Conservation (phyloP, 37 sponge, comb jelly and placozoan species). For the Haliclona indistincta region DNA sequence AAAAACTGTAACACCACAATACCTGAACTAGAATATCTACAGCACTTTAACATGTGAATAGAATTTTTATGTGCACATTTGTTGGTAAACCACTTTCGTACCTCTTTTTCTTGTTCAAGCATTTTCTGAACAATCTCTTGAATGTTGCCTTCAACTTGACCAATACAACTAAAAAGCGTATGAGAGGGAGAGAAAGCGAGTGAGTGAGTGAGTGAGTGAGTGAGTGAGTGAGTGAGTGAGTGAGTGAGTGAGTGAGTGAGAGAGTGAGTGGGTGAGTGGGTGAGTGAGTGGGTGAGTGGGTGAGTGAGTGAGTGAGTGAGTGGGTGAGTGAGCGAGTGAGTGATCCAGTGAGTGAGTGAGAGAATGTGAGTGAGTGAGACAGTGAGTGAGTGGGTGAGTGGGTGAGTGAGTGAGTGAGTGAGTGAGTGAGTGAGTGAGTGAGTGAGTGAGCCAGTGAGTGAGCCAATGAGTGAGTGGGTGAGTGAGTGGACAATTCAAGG, state of each 20-base stretch:
- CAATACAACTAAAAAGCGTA: constrained; percentile 38
- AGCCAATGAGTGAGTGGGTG: not conserved
- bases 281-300: too few relatives aligned
- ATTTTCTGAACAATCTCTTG: constrained; percentile 42
- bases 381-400: too few relatives aligned
- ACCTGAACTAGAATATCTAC: too few relatives aligned
- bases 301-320: too few relatives aligned
- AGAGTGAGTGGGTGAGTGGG: too few relatives aligned
- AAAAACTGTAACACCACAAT: too few relatives aligned
- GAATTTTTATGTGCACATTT: not conserved
- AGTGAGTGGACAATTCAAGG: not conserved
- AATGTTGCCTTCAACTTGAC: constrained; percentile 50
- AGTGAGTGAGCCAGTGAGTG: not conserved
- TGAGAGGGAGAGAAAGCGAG: constrained; percentile 57
- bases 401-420: not conserved
- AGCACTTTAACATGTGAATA: constrained; percentile 12
- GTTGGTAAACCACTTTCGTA: not conserved
- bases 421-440: not conserved
- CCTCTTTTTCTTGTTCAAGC: constrained; percentile 49
- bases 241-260: too few relatives aligned
- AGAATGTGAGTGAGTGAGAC: too few relatives aligned
- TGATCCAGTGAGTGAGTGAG: too few relatives aligned
- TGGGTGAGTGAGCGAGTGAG: too few relatives aligned
- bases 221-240: too few relatives aligned
- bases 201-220: too few relatives aligned